Evolutionary conservation across 2,113 vertebrate species (phyloP).

Genomic region (Gambusia holbrooki): DNA sequence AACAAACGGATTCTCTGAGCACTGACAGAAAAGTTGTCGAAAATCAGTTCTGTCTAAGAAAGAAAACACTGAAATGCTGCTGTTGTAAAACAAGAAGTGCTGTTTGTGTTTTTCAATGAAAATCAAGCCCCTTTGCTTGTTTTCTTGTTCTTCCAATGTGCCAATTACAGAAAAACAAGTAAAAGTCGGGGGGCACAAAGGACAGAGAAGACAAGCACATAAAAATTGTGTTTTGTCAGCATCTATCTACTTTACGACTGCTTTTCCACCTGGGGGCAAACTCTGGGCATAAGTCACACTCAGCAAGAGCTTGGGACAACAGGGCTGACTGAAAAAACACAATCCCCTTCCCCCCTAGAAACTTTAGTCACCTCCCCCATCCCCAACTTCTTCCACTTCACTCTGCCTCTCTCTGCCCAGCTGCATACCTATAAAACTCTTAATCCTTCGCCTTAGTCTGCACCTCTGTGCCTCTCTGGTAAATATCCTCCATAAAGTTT

Average conservation of each 20-base stretch:
- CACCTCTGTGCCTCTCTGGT: constrained; percentile 9
- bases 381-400: constrained; percentile 14
- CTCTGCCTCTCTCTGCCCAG: constrained; percentile 10
- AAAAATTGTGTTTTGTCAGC: constrained; percentile 63
- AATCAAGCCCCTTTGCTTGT: neutral
- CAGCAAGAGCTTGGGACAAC: constrained; percentile 58
- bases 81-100: neutral
- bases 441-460: constrained; percentile 35
- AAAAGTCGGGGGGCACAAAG: neutral
- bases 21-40: constrained; percentile 23
- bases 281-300: constrained; percentile 40
- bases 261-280: constrained; percentile 67
- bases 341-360: constrained; percentile 19
- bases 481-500: constrained; percentile 45
- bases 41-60: constrained; percentile 44
- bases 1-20: constrained; percentile 36
- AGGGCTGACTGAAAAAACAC: constrained; percentile 32
- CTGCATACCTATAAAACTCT: constrained; percentile 49
- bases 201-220: constrained; percentile 1
- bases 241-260: constrained; percentile 58
- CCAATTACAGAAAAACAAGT: neutral
- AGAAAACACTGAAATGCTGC: neutral
- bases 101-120: no score
- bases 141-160: neutral
- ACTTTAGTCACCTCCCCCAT: neutral